Evolutionary conservation across 35 echinoderm and acorn worm genomes (phyloP).

Genomic region (Diadema setosum): DNA sequence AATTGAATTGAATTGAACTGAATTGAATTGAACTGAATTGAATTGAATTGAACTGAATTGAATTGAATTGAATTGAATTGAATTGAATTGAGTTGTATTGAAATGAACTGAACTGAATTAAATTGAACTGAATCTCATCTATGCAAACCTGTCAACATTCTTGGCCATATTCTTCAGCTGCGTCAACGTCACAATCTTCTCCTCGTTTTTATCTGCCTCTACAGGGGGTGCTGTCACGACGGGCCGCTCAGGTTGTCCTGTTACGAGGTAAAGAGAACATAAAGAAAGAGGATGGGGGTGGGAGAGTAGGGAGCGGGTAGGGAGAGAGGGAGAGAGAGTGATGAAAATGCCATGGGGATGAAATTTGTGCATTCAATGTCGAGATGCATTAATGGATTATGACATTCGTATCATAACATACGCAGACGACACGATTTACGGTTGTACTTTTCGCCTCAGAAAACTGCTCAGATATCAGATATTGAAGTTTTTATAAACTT

Average conservation of each 20-base stretch:
- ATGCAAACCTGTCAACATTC: conserved; percentile 77
- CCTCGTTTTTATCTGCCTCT: conserved; percentile 27
- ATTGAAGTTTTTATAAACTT: no score
- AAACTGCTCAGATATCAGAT: no score
- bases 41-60: no score
- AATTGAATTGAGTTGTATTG: no score
- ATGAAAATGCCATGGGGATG: not conserved
- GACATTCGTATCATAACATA: not conserved
- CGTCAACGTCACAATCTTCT: conserved; percentile 72
- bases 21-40: no score
- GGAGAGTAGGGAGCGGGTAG: no score
- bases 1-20: no score
- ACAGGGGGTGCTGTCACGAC: not conserved
- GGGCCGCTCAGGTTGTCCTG: not conserved
- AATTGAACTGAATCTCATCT: no score
- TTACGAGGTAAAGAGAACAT: not conserved
- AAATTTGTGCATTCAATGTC: not conserved
- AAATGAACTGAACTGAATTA: no score
- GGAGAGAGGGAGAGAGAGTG: not conserved
- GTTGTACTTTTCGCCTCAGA: no score
- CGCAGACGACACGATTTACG: not conserved
- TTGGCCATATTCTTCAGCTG: conserved; percentile 91
- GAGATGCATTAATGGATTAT: not conserved
- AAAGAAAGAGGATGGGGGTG: not conserved
- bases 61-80: no score